These are phyloP conservation scores for Microplitis manilae DNA, from an alignment of 2,888 invertebrate genomes.

Conservation along the genomic window DNA sequence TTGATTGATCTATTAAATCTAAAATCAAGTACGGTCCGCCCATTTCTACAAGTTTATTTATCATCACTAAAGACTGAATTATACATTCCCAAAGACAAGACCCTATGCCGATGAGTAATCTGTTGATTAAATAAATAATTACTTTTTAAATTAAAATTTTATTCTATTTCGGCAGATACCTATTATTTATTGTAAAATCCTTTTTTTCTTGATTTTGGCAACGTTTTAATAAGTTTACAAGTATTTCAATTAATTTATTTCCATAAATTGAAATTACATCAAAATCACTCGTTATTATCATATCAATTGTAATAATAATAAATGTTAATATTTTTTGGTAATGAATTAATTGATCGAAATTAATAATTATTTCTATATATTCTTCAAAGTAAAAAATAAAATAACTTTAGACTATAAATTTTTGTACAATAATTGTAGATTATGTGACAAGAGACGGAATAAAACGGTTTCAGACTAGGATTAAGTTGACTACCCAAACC, in stretches of 20 bases:
- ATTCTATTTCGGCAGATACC: slow-evolving; percentile 48
- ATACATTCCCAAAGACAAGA: slow-evolving; percentile 71
- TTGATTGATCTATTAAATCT: slow-evolving; percentile 67
- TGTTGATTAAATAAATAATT: slow-evolving; percentile 42
- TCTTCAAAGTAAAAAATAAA: slow-evolving; percentile 47
- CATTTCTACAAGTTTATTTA: slow-evolving; percentile 64
- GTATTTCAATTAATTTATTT: slow-evolving; percentile 49
- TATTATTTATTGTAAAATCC: slow-evolving; percentile 64
- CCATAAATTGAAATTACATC: slow-evolving; percentile 45
- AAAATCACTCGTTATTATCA: slow-evolving; percentile 48
- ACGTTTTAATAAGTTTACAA: slow-evolving; percentile 53
- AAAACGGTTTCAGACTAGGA: too few species aligned
- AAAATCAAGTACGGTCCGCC: slow-evolving; percentile 68
- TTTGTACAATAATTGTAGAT: neutral
- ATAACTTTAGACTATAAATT: neutral
- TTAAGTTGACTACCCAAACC: too few species aligned
- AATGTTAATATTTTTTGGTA: slow-evolving; percentile 61
- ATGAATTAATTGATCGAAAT: slow-evolving; percentile 48
- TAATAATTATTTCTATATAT: slow-evolving; percentile 51
- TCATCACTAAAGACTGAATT: slow-evolving; percentile 54
- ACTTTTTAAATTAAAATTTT: slow-evolving; percentile 19
- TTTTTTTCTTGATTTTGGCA: slow-evolving; percentile 52
- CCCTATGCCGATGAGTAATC: slow-evolving; percentile 68
- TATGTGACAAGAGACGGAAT: too few species aligned
- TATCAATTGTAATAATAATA: slow-evolving; percentile 56